A percentile compares a stretch with the other conserved stretches of the same genome.
These are phyloP conservation scores for Cyphomyrus plagiostoma DNA, from an alignment of 2,113 vertebrate genomes.

Conservation along the genomic window DNA sequence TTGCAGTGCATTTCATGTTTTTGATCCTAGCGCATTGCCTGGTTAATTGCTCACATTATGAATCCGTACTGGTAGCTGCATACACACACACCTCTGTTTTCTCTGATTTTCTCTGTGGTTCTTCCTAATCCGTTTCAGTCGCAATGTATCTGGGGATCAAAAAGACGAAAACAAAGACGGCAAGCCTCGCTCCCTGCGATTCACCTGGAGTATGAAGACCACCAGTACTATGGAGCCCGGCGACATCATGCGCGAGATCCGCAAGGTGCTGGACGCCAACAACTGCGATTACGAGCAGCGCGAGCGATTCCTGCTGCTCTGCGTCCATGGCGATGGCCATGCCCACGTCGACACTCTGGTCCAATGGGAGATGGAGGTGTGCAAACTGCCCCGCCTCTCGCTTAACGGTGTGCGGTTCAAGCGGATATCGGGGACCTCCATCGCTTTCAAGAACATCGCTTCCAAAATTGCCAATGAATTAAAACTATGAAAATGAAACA, in stretches of 20 bases:
- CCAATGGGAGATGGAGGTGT: slow-evolving; percentile 99
- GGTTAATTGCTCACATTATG: background rate
- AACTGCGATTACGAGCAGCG: slow-evolving; percentile 78
- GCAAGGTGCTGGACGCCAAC: slow-evolving; percentile 91
- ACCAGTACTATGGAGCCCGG: slow-evolving; percentile 94
- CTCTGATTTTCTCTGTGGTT: background rate
- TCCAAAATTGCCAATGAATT: slow-evolving; percentile 86
- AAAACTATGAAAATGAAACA: slow-evolving; percentile 65
- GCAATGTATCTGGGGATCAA: slow-evolving; percentile 91
- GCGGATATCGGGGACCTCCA: slow-evolving; percentile 95
- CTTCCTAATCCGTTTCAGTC: slow-evolving; percentile 63
- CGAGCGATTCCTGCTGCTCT: slow-evolving; percentile 74
- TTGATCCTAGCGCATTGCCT: background rate
- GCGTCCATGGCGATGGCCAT: slow-evolving; percentile 85
- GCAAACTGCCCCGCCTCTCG: slow-evolving; percentile 95
- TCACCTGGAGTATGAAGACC: slow-evolving; percentile 99
- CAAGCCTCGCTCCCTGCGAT: slow-evolving; percentile 91
- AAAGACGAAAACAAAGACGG: slow-evolving; percentile 90
- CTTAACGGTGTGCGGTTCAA: slow-evolving; percentile 97
- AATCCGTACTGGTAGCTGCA: background rate
- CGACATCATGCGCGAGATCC: slow-evolving; percentile 95
- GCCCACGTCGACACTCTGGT: slow-evolving; percentile 77
- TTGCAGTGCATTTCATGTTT: background rate
- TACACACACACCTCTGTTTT: background rate
- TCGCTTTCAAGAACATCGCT: slow-evolving; percentile 94